A percentile compares a stretch with the other conserved stretches of the same genome.
phyloP scores from a whole-genome alignment of 2,113 vertebrate species.

The Verasper variegatus region DNA sequence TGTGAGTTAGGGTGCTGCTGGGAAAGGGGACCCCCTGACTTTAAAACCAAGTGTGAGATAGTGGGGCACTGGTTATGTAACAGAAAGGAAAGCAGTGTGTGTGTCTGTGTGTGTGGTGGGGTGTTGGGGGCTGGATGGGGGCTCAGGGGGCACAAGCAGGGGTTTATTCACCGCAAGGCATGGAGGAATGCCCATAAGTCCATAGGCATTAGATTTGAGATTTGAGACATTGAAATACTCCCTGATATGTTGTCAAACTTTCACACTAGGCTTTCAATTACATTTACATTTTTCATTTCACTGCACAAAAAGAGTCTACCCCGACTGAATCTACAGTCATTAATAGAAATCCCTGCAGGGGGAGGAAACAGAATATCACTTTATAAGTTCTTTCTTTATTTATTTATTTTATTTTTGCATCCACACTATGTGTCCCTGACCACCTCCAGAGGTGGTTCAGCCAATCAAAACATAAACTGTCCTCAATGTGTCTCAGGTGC shows the following conservation, averaged over 20 bases:
- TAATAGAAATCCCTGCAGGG: neutral
- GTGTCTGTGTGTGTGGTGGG: constrained; percentile 19
- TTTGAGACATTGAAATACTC: neutral
- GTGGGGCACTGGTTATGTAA: constrained; percentile 70
- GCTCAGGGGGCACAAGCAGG: constrained; percentile 45
- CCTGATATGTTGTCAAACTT: neutral
- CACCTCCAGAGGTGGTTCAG: too few relatives aligned
- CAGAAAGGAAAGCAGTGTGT: constrained; percentile 2
- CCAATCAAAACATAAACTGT: too few relatives aligned
- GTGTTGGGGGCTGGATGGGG: constrained; percentile 12
- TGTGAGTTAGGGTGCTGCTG: constrained; percentile 33
- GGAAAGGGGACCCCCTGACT: constrained; percentile 53
- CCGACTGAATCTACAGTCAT: neutral
- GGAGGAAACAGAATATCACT: neutral
- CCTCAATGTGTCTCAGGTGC: too few relatives aligned
- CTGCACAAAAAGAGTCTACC: neutral
- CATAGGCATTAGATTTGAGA: constrained; percentile 26
- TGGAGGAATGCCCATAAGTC: constrained; percentile 73
- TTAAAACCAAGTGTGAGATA: constrained; percentile 60
- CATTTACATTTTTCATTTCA: neutral
- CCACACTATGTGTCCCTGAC: too few relatives aligned
- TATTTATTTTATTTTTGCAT: too few relatives aligned
- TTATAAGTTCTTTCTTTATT: too few relatives aligned
- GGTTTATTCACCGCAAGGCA: constrained; percentile 52
- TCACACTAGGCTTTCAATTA: constrained; percentile 8